phyloP scores from a whole-genome alignment of 1,140 invertebrate species.

The Trachymyrmex cornetzi region DNA sequence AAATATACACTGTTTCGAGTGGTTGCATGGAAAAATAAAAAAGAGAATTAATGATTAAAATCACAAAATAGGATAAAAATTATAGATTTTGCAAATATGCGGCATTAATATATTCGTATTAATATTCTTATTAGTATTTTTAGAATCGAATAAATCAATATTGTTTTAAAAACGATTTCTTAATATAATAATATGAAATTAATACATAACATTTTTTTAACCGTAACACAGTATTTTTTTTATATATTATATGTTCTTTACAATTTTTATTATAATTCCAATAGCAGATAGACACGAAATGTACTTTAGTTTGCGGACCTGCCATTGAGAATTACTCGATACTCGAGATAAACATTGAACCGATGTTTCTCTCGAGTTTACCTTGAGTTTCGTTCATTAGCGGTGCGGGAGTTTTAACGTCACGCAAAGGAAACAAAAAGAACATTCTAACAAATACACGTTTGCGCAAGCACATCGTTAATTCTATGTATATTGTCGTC shows the following conservation, averaged over 20 bases:
- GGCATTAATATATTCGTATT: neutral
- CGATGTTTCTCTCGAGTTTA: constrained; percentile 13
- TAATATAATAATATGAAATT: neutral
- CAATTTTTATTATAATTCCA: neutral
- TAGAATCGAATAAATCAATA: neutral
- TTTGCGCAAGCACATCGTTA: neutral
- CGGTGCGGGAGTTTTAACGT: constrained; percentile 14
- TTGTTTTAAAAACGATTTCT: neutral
- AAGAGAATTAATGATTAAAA: neutral
- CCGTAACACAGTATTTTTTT: neutral
- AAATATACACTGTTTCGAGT: neutral
- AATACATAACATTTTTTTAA: neutral
- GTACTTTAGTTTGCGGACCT: neutral
- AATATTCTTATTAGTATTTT: too few relatives aligned
- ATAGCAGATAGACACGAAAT: neutral
- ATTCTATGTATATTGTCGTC: neutral
- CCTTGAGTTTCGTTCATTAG: constrained; percentile 42
- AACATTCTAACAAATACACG: neutral
- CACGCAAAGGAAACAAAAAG: constrained; percentile 24
- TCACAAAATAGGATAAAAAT: neutral
- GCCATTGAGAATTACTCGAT: constrained; percentile 3
- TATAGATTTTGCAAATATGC: neutral
- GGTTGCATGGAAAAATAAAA: neutral
- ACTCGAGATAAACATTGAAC: constrained; percentile 19
- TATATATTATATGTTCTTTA: neutral